A percentile compares a stretch with the other conserved stretches of the same genome.
Evolutionary conservation across 30 jellyfish, hydroid and myxozoan genomes (phyloP).

Genomic region (Chironex yamaguchii): DNA sequence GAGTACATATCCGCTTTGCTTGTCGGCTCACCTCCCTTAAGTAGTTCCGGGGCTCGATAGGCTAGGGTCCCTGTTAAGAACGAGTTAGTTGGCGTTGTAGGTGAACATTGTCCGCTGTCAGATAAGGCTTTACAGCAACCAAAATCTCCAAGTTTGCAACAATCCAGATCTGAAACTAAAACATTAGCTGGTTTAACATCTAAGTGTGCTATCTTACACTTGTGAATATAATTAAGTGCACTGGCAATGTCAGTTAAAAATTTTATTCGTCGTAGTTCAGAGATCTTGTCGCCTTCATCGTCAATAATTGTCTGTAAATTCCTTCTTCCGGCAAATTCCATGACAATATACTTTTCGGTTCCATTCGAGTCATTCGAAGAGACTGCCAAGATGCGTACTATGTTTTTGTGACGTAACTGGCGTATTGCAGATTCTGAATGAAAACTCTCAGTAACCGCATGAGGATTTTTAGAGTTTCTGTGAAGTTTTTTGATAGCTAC

Average conservation of each 20-base stretch:
- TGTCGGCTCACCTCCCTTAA: slow-evolving; percentile 95
- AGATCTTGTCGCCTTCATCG: slow-evolving; percentile 79
- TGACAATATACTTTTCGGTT: slow-evolving; percentile 71
- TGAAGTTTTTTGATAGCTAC: slow-evolving; percentile 94
- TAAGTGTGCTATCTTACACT: slow-evolving; percentile 90
- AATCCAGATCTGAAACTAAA: slow-evolving; percentile 82
- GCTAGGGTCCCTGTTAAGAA: slow-evolving; percentile 96
- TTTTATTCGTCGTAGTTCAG: slow-evolving; percentile 72
- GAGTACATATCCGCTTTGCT: slow-evolving; percentile 98
- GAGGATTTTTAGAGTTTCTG: slow-evolving; percentile 84
- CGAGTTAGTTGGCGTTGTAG: slow-evolving; percentile 98
- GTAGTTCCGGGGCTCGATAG: slow-evolving; percentile 95
- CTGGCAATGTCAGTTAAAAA: slow-evolving; percentile 90
- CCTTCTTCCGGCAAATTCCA: slow-evolving; percentile 97
- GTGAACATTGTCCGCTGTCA: slow-evolving; percentile 92
- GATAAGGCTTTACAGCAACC: slow-evolving; percentile 96
- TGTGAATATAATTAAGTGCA: slow-evolving; percentile 90
- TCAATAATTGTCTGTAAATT: slow-evolving; percentile 81
- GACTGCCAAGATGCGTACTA: slow-evolving; percentile 92
- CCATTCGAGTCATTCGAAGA: slow-evolving; percentile 64
- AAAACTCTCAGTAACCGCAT: slow-evolving; percentile 93
- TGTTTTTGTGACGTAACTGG: slow-evolving; percentile 85
- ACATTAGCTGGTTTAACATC: slow-evolving; percentile 98
- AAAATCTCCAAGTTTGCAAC: slow-evolving; percentile 98
- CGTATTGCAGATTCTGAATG: slow-evolving; percentile 91